Evolutionary conservation across 1,140 invertebrate species (phyloP).

Genomic region (Drosophila nikananu): DNA sequence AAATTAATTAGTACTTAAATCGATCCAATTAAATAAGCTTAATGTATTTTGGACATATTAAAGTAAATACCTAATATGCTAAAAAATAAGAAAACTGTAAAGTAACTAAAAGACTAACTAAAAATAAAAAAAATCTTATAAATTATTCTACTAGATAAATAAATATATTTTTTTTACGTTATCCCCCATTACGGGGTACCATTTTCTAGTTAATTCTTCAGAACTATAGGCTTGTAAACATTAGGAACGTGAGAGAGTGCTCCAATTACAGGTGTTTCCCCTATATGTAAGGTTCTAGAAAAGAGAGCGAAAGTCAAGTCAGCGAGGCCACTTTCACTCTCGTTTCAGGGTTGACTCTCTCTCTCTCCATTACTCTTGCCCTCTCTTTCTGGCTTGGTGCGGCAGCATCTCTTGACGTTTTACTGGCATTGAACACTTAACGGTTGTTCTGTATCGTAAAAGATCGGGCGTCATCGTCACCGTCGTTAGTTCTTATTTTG

Average conservation of each 20-base stretch:
- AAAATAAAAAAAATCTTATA: too few species aligned
- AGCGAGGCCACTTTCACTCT: constrained; percentile 39
- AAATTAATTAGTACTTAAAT: too few species aligned
- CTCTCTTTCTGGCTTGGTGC: background rate
- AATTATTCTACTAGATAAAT: background rate
- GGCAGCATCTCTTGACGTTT: constrained; percentile 18
- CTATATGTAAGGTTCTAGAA: background rate
- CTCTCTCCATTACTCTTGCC: background rate
- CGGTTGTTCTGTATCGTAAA: constrained; percentile 63
- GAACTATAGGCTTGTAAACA: background rate
- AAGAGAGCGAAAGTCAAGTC: constrained; percentile 7
- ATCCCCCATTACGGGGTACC: background rate
- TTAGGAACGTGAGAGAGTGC: background rate
- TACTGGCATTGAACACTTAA: constrained; percentile 62
- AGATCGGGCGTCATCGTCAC: constrained; percentile 28
- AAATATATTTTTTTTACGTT: background rate
- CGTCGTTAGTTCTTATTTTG: constrained; percentile 60
- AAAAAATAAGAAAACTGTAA: too few species aligned
- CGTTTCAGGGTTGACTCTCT: constrained; percentile 3
- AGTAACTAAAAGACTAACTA: too few species aligned
- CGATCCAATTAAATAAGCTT: too few species aligned
- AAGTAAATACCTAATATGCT: too few species aligned
- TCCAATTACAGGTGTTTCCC: background rate
- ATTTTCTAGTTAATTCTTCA: background rate
- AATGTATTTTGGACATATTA: too few species aligned